phyloP scores from a whole-genome alignment of 1,140 invertebrate genomes.

The Apolygus lucorum region DNA sequence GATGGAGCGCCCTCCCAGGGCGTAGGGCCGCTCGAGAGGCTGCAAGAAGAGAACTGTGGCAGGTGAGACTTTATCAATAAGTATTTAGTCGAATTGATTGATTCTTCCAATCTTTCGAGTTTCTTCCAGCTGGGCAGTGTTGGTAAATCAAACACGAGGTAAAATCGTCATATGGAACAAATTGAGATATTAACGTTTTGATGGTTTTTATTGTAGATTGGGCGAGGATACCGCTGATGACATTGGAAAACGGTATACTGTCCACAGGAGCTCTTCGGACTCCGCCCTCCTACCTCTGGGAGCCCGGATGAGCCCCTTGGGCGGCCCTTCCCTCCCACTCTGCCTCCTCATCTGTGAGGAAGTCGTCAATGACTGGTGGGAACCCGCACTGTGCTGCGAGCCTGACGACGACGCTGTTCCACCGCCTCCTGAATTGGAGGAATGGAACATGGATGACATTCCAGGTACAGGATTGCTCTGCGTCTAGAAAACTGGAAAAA shows the following conservation, averaged over 20 bases:
- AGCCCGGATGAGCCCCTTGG: constrained; percentile 41
- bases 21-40: constrained; percentile 55
- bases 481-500: constrained; percentile 4
- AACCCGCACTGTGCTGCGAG: not conserved
- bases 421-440: constrained; percentile 58
- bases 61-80: no score
- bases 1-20: constrained; percentile 35
- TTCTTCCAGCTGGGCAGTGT: no score
- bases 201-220: no score
- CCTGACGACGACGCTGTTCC: constrained; percentile 41
- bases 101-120: no score
- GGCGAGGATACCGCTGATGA: no score
- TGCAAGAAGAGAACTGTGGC: constrained; percentile 54
- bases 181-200: no score
- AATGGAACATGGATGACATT: constrained; percentile 54
- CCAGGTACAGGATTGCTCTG: no score
- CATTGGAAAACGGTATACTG: no score
- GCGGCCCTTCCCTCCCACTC: constrained; percentile 48
- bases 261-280: constrained; percentile 34
- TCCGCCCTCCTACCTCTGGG: constrained; percentile 60
- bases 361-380: constrained; percentile 21
- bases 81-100: no score
- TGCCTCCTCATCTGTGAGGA: constrained; percentile 26
- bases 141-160: no score
- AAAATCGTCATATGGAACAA: no score